Percentiles rank a stretch among this genome's conserved stretches.
phyloP scores from a whole-genome alignment of 2,113 vertebrate species.

The Anseranas semipalmata region DNA sequence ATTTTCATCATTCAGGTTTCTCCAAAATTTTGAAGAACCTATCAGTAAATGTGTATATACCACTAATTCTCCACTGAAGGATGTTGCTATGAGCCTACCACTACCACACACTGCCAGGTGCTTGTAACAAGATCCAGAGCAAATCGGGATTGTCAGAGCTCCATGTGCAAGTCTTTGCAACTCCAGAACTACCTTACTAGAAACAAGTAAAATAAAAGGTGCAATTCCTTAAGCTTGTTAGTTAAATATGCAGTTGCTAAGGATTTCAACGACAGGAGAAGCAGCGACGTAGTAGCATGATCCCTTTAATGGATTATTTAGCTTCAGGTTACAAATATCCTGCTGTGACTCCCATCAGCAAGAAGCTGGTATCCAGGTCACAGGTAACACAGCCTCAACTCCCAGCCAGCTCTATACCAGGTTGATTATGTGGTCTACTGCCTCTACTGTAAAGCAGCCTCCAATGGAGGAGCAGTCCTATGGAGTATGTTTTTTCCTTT shows the following conservation, averaged over 20 bases:
- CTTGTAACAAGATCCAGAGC: not conserved
- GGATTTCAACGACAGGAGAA: not conserved
- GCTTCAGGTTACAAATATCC: not conserved
- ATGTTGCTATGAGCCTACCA: not conserved
- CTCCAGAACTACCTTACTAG: not conserved
- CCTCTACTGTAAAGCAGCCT: not conserved
- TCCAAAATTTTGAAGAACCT: not conserved
- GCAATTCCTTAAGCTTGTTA: not conserved
- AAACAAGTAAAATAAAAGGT: not conserved
- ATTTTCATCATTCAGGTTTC: not conserved
- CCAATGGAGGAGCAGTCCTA: fast-evolving
- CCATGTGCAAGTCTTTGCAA: fast-evolving
- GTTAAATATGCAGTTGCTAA: not conserved
- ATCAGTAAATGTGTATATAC: not conserved
- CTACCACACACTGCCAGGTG: not conserved
- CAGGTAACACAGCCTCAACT: not conserved
- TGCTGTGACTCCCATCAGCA: not conserved
- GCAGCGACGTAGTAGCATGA: not conserved
- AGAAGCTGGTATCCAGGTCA: not conserved
- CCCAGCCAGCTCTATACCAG: not conserved
- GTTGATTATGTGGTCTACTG: not conserved
- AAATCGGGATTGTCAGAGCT: not conserved
- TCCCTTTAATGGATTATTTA: not conserved
- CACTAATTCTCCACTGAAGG: not conserved
- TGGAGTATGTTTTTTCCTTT: not conserved